Percentiles rank a stretch among this genome's conserved stretches.
These are phyloP conservation scores for Pipistrellus pipistrellus DNA, from an alignment of 2,797 vertebrate species.

Conservation along the genomic window DNA sequence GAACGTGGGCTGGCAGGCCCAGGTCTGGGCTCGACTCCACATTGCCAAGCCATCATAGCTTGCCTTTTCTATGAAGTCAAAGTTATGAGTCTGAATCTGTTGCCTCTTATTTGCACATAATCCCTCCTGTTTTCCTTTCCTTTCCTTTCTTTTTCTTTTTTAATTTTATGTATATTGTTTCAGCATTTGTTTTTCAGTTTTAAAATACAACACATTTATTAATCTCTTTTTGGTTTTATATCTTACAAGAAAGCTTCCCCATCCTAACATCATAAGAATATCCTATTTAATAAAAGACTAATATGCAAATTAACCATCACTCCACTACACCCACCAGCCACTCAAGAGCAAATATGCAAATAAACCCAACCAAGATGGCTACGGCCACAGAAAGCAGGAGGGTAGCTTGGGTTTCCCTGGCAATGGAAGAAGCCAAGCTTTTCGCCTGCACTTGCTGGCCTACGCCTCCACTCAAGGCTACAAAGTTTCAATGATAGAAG, in stretches of 20 bases:
- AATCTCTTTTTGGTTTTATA: not conserved
- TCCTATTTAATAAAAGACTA: too few relatives aligned
- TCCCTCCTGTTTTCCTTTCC: not conserved
- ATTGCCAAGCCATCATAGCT: not conserved
- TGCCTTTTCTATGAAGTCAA: not conserved
- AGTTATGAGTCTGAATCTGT: not conserved
- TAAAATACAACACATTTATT: not conserved
- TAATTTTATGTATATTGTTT: not conserved
- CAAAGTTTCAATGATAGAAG: too few relatives aligned
- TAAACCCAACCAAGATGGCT: too few relatives aligned
- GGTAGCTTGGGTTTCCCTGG: too few relatives aligned
- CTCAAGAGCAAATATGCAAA: too few relatives aligned
- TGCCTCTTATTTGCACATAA: not conserved
- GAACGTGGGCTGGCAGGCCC: not conserved
- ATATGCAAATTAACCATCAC: too few relatives aligned
- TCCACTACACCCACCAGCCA: too few relatives aligned
- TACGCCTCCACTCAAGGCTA: too few relatives aligned
- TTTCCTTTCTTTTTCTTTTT: not conserved
- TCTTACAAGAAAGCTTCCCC: not conserved
- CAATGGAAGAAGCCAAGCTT: too few relatives aligned
- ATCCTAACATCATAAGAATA: not conserved
- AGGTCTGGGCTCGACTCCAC: not conserved
- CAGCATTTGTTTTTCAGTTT: not conserved
- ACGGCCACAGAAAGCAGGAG: too few relatives aligned
- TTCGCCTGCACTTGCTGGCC: too few relatives aligned